Evolutionary conservation across 92 coral and sea anemone genomes (phyloP).

Genomic region (Epizoanthus illoricatus): DNA sequence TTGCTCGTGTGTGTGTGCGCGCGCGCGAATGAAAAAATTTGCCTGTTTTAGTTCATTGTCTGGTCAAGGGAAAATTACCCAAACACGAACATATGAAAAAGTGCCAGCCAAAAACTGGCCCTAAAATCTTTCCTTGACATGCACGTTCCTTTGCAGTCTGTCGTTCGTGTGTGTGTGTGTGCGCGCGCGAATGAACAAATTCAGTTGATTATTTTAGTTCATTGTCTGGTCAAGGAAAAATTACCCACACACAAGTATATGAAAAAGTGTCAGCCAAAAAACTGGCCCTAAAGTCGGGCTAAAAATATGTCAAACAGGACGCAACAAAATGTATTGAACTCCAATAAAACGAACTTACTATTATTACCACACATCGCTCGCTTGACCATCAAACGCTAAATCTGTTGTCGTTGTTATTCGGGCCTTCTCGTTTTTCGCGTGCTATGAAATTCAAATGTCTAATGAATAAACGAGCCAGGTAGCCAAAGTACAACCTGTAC

Average conservation of each 20-base stretch:
- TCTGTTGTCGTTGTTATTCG: neutral
- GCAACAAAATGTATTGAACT: neutral
- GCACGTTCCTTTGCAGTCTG: too few species aligned
- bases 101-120: neutral
- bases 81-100: neutral
- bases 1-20: too few species aligned
- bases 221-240: too few species aligned
- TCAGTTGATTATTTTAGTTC: too few species aligned
- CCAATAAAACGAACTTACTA: neutral
- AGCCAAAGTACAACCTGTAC: neutral
- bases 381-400: neutral
- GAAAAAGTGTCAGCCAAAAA: neutral
- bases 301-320: neutral
- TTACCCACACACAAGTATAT: neutral
- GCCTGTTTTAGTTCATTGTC: too few species aligned
- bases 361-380: neutral
- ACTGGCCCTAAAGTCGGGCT: neutral
- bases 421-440: neutral
- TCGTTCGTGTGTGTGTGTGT: too few species aligned
- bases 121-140: neutral
- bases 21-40: too few species aligned
- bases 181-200: too few species aligned
- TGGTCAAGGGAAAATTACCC: too few species aligned
- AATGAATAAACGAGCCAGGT: neutral
- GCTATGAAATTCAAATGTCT: neutral